Conservation (phyloP, 2,797 vertebrate genomes). For the Amblyopsis hoosieri region DNA sequence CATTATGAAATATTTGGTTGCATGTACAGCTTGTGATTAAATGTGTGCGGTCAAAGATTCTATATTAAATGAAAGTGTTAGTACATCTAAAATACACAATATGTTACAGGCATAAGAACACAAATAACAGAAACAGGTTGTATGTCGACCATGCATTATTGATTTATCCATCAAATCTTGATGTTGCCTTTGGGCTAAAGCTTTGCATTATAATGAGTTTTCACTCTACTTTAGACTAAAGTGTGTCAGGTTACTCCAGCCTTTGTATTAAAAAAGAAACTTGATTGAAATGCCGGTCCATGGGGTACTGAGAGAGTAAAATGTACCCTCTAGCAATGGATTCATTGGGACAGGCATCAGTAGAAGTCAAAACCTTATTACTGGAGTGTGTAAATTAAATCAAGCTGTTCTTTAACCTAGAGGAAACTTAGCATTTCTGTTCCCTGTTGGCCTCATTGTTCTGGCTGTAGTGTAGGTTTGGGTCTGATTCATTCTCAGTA, state of each 20-base stretch:
- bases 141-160: not conserved
- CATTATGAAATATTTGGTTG: too few relatives aligned
- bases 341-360: conserved; percentile 47
- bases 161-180: not conserved
- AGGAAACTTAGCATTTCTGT: conserved; percentile 45
- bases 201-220: conserved; percentile 62
- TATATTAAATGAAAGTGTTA: too few relatives aligned
- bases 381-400: conserved; percentile 68
- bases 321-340: conserved; percentile 46
- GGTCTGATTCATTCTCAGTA: conserved; percentile 50
- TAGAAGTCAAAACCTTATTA: conserved; percentile 57
- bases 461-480: conserved; percentile 39
- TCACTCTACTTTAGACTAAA: conserved; percentile 54
- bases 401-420: conserved; percentile 64
- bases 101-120: too few relatives aligned
- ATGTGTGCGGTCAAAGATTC: too few relatives aligned
- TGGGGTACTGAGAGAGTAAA: conserved; percentile 21
- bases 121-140: not conserved
- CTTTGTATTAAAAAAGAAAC: conserved; percentile 68
- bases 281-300: conserved; percentile 60
- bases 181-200: conserved; percentile 33
- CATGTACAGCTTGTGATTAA: too few relatives aligned
- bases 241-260: conserved; percentile 62
- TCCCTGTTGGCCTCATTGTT: conserved; percentile 41
- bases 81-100: too few relatives aligned